Conservation (phyloP, 1,140 invertebrate species). For the Drosophila serrata region DNA sequence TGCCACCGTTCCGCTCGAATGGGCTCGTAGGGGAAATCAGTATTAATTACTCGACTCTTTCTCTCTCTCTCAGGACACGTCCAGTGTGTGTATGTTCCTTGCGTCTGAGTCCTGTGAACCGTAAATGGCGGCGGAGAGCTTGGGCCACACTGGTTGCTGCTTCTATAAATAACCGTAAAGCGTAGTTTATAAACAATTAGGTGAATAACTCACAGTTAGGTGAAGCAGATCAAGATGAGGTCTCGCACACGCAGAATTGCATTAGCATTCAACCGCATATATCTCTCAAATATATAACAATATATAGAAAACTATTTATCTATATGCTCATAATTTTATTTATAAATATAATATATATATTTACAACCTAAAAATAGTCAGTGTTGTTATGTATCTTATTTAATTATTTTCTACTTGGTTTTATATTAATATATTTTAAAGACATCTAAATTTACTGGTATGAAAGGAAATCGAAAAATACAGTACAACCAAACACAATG, state of each 20-base stretch:
- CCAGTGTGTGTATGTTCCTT: conserved; percentile 4
- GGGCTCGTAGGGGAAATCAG: conserved; percentile 63
- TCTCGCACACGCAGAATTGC: background rate
- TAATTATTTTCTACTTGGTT: background rate
- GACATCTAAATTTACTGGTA: too few relatives aligned
- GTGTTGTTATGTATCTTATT: background rate
- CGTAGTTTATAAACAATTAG: conserved; percentile 18
- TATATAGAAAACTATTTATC: background rate
- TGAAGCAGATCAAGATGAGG: background rate
- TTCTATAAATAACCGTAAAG: conserved; percentile 18
- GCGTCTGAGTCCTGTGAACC: conserved; percentile 11
- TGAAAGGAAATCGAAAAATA: too few relatives aligned
- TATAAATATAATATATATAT: background rate
- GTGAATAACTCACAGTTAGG: conserved; percentile 6
- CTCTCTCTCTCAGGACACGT: conserved; percentile 4
- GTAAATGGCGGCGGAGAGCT: conserved; percentile 18
- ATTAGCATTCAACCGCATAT: background rate
- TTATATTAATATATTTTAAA: too few relatives aligned
- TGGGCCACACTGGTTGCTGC: background rate
- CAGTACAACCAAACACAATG: too few relatives aligned
- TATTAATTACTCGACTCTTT: conserved; percentile 74
- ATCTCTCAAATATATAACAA: background rate
- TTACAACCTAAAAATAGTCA: background rate
- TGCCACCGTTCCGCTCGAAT: conserved; percentile 55
- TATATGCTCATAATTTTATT: too few relatives aligned